Evolutionary conservation across 2,888 invertebrate genomes (phyloP).

Genomic region (Drosophila lacicola): DNA sequence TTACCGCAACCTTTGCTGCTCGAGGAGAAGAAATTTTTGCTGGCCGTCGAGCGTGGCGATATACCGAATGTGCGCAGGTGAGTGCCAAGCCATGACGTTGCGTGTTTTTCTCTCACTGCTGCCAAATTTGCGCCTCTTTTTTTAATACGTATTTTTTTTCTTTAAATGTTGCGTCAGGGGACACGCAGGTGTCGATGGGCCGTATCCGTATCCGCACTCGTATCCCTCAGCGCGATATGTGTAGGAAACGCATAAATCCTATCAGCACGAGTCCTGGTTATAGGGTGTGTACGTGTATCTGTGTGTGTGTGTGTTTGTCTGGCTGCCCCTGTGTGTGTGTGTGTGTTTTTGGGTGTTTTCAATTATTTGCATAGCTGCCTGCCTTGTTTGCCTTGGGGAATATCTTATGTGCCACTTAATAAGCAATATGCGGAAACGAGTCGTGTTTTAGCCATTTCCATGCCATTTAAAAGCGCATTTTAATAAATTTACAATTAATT

Average conservation of each 20-base stretch:
- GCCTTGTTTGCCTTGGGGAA: constrained; percentile 29
- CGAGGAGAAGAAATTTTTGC: constrained; percentile 95
- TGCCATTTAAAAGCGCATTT: constrained; percentile 56
- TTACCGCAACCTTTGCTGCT: constrained; percentile 90
- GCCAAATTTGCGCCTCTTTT: constrained; percentile 34
- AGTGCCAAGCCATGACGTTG: constrained; percentile 63
- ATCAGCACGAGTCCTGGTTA: constrained; percentile 39
- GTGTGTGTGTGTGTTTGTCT: constrained; percentile 1
- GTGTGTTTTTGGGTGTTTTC: constrained; percentile 59
- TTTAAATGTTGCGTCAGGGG: constrained; percentile 43
- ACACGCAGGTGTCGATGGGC: constrained; percentile 61
- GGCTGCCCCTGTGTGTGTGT: background rate
- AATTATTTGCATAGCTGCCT: constrained; percentile 72
- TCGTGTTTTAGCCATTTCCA: constrained; percentile 35
- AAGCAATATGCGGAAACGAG: constrained; percentile 67
- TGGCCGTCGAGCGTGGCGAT: constrained; percentile 97
- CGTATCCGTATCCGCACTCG: constrained; percentile 34
- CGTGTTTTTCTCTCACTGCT: background rate
- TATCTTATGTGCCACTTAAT: constrained; percentile 74
- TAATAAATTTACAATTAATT: constrained; percentile 74
- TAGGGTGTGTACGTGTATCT: background rate
- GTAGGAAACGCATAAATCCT: constrained; percentile 65
- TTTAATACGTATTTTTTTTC: background rate
- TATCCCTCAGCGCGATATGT: constrained; percentile 33
- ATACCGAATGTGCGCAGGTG: constrained; percentile 93